Base-by-base conservation (phyloP, 53 echinoderm and acorn worm genomes). In the Zoroaster sp. region DNA sequence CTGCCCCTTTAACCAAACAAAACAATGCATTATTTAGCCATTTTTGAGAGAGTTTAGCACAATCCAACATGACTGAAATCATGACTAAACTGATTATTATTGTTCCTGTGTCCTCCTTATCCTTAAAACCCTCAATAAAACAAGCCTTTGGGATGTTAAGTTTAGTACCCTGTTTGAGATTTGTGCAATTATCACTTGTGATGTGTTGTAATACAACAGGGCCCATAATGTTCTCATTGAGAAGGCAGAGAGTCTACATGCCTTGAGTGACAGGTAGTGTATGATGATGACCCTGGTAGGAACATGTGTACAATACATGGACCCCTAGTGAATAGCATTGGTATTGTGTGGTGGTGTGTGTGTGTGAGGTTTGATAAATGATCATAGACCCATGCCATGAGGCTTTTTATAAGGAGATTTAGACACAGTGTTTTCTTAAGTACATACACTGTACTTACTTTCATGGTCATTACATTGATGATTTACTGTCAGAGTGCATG, bases 151-250 rank as follows among this genome's bases (percentile, higher is more conserved):
- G 68, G 66, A 82, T 82, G 82, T 40, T 13, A 33, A 17, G 43
- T 82, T 66, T 82, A 82, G 66, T 33, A 66, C 82, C 82, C 82
- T 65, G 44, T 82, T 68, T 67, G 42, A 41, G 35, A 47, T n/a
- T 35, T 59, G 42, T 66, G 68, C 82, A 82, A 69, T 82, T 82
- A 82, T 82, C 82, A 43, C 30, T 18, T 1, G 40, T 13, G 41
- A 8, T 13, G 25, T 23, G 4, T 11, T 25, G 63, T 28, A 32
- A n/a, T 42, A 67, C 66, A 43, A 66, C 45, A 82, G 82, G 82
- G 17, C 42, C 82, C 69, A 67, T 15, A 20, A 14, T 82, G 67
- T 5, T 40, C 40, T 82, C 66, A 68, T 59, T 59, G 9, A 10
- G 25, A 59, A 9, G n/a, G 28, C 10, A n/a, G n/a, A 28, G 30